Evolutionary conservation across 1,140 invertebrate genomes (phyloP), one percentile per base, ranked within the genome.

Genomic region (Pseudomyrmex cubaensis): DNA sequence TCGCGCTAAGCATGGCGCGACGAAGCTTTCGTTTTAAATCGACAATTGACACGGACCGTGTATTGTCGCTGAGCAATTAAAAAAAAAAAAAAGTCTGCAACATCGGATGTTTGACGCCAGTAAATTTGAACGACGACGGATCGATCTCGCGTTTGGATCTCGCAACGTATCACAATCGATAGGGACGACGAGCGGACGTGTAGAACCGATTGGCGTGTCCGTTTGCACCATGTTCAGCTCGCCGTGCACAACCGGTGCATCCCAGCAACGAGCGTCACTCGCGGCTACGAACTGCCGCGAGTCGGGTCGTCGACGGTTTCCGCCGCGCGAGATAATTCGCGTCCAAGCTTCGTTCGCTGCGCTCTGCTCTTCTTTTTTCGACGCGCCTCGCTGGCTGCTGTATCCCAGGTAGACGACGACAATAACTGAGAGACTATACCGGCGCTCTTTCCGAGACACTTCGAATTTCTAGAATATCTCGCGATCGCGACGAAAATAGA

Each of bases 401-500:
- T 69, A 46, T 48, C 75, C 64, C n/a, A 78, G 76, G 64, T 78
- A 70, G 76, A 78, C 54, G 17, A 59, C 4, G 35, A 35, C 35
- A 35, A 35, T 35, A 35, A 62, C 12, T 2, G 52, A 35, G 35
- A 69, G 35, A 69, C 35, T 46, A n/a, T 44, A 13, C 44, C 10
- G 5, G 35, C 35, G 35, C 0, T 35, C 35, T 35, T 35, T 35
- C 35, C 5, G 35, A 35, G 35, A 35, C 35, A 7, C 35, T 35
- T 35, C 35, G 35, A 35, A 35, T 35, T 35, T 0, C 35, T 5
- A 35, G 35, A 35, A 35, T 35, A 35, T 35, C 35, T 35, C 5
- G 35, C 35, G 35, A 35, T 35, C 35, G 35, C 35, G 7, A 35
- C 20, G 46, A 35, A 20, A 63, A 50, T 48, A 52, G 9, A 67